phyloP scores from a whole-genome alignment of 2,113 vertebrate species.

The Cyanistes caeruleus region DNA sequence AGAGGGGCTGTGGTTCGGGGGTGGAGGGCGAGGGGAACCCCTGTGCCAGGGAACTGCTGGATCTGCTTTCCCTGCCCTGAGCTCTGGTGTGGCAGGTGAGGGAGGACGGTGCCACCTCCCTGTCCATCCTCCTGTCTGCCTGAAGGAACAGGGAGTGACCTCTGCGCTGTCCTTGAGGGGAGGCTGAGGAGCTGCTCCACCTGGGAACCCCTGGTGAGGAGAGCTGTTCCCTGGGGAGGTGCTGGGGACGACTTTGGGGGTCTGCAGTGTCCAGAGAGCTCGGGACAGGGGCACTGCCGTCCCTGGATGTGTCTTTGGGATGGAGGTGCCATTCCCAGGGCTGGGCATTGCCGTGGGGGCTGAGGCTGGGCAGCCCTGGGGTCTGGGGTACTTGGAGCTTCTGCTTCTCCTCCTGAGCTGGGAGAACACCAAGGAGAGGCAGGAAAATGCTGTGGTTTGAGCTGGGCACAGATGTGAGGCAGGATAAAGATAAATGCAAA shows the following conservation, averaged over 20 bases:
- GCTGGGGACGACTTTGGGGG: neutral
- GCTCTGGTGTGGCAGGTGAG: neutral
- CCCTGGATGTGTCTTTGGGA: accelerated
- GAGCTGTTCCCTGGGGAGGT: neutral
- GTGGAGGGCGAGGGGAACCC: neutral
- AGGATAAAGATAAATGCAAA: neutral
- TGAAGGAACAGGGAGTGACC: neutral
- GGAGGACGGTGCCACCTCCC: neutral
- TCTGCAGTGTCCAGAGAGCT: neutral
- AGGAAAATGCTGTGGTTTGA: neutral
- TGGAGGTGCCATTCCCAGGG: neutral
- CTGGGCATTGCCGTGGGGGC: too few relatives aligned
- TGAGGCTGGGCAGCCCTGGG: neutral
- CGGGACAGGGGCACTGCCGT: neutral
- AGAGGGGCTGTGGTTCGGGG: neutral
- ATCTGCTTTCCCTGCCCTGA: neutral
- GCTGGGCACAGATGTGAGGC: neutral
- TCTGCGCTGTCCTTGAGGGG: neutral
- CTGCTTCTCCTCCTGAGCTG: neutral
- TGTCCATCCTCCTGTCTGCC: neutral
- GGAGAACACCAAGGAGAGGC: neutral
- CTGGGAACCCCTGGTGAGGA: neutral
- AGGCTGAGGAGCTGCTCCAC: neutral
- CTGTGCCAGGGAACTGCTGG: neutral
- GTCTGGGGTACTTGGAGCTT: neutral